These are phyloP conservation scores for Cryptoprocta ferox DNA, from an alignment of 2,797 vertebrate species.

Conservation along the genomic window DNA sequence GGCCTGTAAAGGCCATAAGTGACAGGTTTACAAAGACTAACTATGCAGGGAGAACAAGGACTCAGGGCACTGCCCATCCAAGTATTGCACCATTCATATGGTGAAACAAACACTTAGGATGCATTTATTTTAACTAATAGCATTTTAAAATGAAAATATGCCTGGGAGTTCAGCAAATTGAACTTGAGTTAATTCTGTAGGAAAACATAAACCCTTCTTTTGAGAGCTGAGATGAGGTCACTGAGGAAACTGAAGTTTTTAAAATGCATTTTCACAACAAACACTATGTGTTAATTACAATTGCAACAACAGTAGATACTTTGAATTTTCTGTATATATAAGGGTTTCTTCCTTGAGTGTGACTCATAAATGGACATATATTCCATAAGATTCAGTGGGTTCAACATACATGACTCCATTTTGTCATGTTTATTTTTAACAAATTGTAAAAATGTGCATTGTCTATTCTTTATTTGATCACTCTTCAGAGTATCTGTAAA, in stretches of 20 bases:
- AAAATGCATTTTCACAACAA: background rate
- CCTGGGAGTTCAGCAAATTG: background rate
- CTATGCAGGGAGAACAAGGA: background rate
- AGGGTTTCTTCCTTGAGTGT: background rate
- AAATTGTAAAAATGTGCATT: background rate
- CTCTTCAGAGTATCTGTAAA: background rate
- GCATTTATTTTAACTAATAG: background rate
- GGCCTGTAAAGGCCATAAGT: background rate
- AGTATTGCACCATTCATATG: background rate
- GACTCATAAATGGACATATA: background rate
- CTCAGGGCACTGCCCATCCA: background rate
- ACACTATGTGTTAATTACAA: background rate
- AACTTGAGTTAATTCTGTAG: background rate
- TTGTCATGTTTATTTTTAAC: background rate
- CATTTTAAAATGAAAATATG: background rate
- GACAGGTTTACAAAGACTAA: background rate
- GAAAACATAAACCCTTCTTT: background rate
- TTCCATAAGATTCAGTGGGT: background rate
- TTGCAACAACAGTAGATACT: background rate
- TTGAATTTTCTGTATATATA: background rate
- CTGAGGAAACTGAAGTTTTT: background rate
- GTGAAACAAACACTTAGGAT: background rate
- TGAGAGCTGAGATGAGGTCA: background rate
- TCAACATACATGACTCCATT: background rate
- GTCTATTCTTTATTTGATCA: background rate